phyloP scores from a whole-genome alignment of 1,140 invertebrate genomes.

The Bombus huntii region DNA sequence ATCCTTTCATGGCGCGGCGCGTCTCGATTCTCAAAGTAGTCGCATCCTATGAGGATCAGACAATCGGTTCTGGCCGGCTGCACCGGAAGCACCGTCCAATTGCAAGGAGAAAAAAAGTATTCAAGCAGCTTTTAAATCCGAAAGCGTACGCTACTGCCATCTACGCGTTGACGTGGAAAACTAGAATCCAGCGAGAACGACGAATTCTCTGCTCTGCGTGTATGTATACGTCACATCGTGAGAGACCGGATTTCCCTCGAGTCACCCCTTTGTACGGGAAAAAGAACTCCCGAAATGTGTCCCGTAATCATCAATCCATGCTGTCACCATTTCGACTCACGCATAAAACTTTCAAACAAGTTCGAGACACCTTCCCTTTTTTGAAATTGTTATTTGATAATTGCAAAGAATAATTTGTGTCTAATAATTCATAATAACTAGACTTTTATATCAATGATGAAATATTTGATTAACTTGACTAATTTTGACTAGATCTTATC shows the following conservation, averaged over 20 bases:
- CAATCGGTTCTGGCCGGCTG: neutral
- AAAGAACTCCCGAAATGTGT: slow-evolving; percentile 37
- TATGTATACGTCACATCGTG: slow-evolving; percentile 39
- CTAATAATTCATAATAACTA: neutral
- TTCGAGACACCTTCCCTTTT: neutral
- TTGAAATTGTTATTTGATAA: neutral
- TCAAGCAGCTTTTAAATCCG: slow-evolving; percentile 57
- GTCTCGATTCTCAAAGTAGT: neutral
- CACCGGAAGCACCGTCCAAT: slow-evolving; percentile 29
- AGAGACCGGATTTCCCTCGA: slow-evolving; percentile 45
- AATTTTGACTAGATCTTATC: too few relatives aligned
- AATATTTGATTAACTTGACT: too few relatives aligned
- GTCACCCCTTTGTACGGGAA: slow-evolving; percentile 22
- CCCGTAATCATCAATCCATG: slow-evolving; percentile 31
- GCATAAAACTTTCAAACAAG: neutral
- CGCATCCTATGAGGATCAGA: neutral
- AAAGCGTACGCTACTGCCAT: slow-evolving; percentile 68
- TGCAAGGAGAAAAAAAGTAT: slow-evolving; percentile 18
- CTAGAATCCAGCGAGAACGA: slow-evolving; percentile 60
- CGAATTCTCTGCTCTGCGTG: slow-evolving; percentile 45
- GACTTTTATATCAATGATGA: too few relatives aligned
- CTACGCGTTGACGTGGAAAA: slow-evolving; percentile 66
- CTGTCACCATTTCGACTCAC: neutral
- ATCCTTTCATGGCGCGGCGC: too few relatives aligned
- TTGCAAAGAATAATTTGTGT: neutral